These are phyloP conservation scores for Aphodius granarius DNA, from an alignment of 2,888 invertebrate species.

Conservation along the genomic window DNA sequence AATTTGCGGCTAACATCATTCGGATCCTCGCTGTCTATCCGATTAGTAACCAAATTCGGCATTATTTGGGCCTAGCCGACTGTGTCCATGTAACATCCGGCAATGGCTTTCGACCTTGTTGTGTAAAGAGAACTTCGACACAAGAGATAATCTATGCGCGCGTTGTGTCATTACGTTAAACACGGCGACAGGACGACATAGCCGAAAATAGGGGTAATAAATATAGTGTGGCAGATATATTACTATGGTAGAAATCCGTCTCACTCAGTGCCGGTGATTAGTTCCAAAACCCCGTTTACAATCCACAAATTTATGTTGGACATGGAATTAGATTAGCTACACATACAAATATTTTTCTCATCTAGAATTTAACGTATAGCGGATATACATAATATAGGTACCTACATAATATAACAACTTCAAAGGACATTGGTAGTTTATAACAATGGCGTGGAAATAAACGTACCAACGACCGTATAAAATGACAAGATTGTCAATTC, in stretches of 20 bases:
- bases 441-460: no score
- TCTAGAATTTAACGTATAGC: no score
- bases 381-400: no score
- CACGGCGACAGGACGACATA: not conserved
- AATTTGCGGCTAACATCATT: no score
- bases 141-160: constrained; percentile 9
- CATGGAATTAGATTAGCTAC: no score
- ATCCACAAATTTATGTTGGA: not conserved
- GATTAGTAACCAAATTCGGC: not conserved
- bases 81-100: not conserved
- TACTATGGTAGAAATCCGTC: not conserved
- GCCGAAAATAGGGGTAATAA: constrained; percentile 12
- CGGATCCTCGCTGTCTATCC: no score
- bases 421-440: not conserved
- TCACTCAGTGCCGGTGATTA: not conserved
- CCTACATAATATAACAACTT: no score
- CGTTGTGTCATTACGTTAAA: constrained; percentile 1
- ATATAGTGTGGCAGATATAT: not conserved
- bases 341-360: no score
- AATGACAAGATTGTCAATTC: not conserved
- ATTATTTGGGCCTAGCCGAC: not conserved
- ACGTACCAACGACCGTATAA: not conserved
- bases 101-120: not conserved
- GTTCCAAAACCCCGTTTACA: not conserved
- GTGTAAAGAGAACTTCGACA: not conserved